Base-by-base conservation (phyloP, 2,888 invertebrate species). In the Polydrusus cervinus region DNA sequence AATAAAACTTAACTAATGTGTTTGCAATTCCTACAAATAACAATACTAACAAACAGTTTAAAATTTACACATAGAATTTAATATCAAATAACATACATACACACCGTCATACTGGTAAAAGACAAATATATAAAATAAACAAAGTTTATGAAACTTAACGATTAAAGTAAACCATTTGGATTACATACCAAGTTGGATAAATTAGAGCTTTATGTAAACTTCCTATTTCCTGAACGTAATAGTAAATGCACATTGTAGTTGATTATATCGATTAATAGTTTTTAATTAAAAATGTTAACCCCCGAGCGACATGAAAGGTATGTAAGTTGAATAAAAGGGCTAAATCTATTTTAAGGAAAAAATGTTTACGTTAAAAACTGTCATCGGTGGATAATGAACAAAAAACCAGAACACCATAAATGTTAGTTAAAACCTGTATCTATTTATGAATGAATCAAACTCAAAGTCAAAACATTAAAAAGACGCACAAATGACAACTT, bases 1-100 rank as follows among this genome's bases (percentile, higher is more conserved):
- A 34, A 34, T 60, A 60, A 60, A 60, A 60, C 57, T 60, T 60
- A 60, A 60, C 57, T 60, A 38, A 60, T 16, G 11, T 34, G 30
- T 55, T 55, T 55, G 57, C 40, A 38, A 14, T 16, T 16, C 16
- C 40, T 60, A 53, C 25, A 60, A 55, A 9, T 53, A 53, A 18
- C 38, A 60, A 60, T 38, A 38, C 57, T 60, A 38, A 60, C 1
- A 60, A 60, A 10, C 16, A 16, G 16, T 11, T 16, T 40, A 18
- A 60, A 55, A 51, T n/a, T 53, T 30, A n/a, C 30, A 60, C 38
- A 38, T 16, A 30, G n/a, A 34, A 30, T 55, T 25, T 38, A 55
- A 34, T 57, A 38, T 57, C 57, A 57, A 60, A 55, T n/a, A 34
- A 14, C 30, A 55, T 34, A 38, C 38, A 57, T 57, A 38, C 38